Conservation (phyloP, 1,140 invertebrate species). For the Holotrichia oblita region DNA sequence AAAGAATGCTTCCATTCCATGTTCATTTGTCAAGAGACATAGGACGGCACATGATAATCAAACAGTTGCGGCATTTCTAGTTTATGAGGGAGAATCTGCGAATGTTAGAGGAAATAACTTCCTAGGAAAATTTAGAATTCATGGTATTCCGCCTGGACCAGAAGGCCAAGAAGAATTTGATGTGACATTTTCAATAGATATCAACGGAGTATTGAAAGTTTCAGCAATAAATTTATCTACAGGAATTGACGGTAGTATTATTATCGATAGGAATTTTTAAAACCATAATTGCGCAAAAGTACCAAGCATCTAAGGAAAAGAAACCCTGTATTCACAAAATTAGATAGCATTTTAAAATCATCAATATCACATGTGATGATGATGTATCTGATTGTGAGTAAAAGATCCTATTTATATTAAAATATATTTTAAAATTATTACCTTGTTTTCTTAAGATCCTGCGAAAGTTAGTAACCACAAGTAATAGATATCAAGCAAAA, state of each 20-base stretch:
- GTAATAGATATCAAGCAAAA: no score
- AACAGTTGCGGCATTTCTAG: neutral
- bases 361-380: no score
- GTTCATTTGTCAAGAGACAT: neutral
- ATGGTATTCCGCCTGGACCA: neutral
- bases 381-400: no score
- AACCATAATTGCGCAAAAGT: no score
- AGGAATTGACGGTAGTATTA: neutral
- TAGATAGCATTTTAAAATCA: no score
- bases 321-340: no score
- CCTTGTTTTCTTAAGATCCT: no score
- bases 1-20: neutral
- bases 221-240: neutral
- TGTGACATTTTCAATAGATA: slow-evolving; percentile 14
- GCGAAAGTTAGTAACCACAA: no score
- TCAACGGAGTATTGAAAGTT: neutral
- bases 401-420: no score
- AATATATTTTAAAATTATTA: no score
- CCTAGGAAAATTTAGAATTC: neutral
- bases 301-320: slow-evolving; percentile 84
- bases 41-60: neutral
- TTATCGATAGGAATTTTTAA: neutral
- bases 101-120: neutral
- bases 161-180: slow-evolving; percentile 5
- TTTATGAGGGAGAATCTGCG: neutral